These are phyloP conservation scores for Cebus imitator DNA, from an alignment of 2,113 vertebrate species.

Conservation along the genomic window DNA sequence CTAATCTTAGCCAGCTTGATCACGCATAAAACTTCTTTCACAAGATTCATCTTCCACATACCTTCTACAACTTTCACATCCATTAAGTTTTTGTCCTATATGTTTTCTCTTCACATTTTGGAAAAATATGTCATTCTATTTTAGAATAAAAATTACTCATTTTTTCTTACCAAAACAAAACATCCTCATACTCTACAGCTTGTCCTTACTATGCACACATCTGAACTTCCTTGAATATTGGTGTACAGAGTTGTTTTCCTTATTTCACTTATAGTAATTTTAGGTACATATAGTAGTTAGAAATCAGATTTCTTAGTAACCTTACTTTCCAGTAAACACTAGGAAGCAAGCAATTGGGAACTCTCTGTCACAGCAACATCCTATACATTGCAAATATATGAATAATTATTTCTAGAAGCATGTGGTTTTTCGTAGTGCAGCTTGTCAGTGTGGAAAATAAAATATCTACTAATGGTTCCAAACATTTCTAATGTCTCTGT, in stretches of 20 bases:
- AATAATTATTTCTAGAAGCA: not conserved
- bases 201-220: not conserved
- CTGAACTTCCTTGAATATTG: not conserved
- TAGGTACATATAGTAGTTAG: not conserved
- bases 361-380: not conserved
- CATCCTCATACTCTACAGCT: not conserved
- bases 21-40: not conserved
- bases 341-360: not conserved
- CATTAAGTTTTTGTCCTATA: not conserved
- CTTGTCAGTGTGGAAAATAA: not conserved
- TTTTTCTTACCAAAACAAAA: not conserved
- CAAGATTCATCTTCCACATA: not conserved
- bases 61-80: not conserved
- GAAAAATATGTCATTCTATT: not conserved
- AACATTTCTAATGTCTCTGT: not conserved
- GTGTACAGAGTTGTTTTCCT: not conserved
- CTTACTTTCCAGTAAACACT: not conserved
- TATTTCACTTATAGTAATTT: not conserved
- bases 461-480: not conserved
- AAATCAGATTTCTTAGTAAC: not conserved
- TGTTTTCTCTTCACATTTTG: not conserved
- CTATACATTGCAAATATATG: not conserved
- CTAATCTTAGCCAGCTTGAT: not conserved
- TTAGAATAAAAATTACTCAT: not conserved
- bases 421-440: not conserved